Percentiles rank a stretch among this genome's conserved stretches.
phyloP scores from a whole-genome alignment of 2,888 invertebrate species.

The Coelinius sp. region DNA sequence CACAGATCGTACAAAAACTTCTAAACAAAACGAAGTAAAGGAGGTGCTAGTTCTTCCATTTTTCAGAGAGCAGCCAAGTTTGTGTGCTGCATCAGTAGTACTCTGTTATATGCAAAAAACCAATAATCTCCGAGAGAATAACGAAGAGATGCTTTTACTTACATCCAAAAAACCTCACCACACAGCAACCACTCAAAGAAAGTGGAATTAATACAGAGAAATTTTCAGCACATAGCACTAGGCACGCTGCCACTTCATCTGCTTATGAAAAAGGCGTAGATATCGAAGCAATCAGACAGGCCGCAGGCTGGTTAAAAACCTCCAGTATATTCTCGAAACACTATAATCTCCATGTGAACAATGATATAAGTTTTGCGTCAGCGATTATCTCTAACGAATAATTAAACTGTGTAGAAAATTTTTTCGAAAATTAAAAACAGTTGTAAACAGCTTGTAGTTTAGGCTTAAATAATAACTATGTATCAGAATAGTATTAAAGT shows the following conservation, averaged over 20 bases:
- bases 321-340: constrained; percentile 49
- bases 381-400: background rate
- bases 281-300: background rate
- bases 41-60: constrained; percentile 39
- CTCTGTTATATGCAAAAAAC: constrained; percentile 12
- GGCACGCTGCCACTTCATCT: background rate
- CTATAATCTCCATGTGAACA: constrained; percentile 44
- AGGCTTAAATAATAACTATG: too few species aligned
- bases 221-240: background rate
- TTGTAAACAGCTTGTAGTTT: too few species aligned
- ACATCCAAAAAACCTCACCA: background rate
- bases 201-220: background rate
- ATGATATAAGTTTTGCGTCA: constrained; percentile 18
- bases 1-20: constrained; percentile 41
- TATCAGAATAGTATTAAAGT: too few species aligned
- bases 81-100: constrained; percentile 39
- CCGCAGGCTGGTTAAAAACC: constrained; percentile 6
- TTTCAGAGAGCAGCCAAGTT: constrained; percentile 26
- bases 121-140: background rate
- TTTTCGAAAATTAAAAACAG: too few species aligned
- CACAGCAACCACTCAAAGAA: background rate
- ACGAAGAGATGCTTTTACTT: constrained; percentile 17
- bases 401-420: background rate
- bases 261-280: background rate
- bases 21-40: constrained; percentile 20